A percentile compares a stretch with the other conserved stretches of the same genome.
Conservation (phyloP, 2,888 invertebrate genomes). For the Erebia ligea region DNA sequence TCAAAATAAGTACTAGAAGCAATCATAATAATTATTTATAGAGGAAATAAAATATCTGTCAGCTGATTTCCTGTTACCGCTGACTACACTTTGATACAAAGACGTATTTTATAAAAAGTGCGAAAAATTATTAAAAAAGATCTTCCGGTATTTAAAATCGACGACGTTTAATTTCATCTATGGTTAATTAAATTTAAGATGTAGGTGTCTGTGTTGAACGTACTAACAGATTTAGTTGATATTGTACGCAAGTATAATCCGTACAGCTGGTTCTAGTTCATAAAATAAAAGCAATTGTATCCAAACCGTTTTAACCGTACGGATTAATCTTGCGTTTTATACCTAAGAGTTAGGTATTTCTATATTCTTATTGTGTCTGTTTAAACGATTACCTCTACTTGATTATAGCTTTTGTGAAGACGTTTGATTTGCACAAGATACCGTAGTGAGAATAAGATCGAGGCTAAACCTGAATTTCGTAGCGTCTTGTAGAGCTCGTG, state of each 20-base stretch:
- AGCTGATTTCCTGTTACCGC: conserved; percentile 75
- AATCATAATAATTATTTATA: conserved; percentile 68
- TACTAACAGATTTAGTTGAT: conserved; percentile 80
- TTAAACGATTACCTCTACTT: conserved; percentile 78
- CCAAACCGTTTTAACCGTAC: conserved; percentile 23
- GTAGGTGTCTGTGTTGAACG: conserved; percentile 80
- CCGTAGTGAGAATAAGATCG: conserved; percentile 70
- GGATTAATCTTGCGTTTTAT: conserved; percentile 37
- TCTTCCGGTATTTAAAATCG: conserved; percentile 77
- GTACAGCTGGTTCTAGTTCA: conserved; percentile 24
- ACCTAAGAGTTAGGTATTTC: conserved; percentile 76
- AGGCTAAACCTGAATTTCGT: conserved; percentile 56
- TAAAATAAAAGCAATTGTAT: conserved; percentile 36
- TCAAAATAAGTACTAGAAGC: conserved; percentile 77
- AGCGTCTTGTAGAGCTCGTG: conserved; percentile 33
- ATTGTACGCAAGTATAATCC: conserved; percentile 52
- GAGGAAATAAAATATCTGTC: conserved; percentile 55
- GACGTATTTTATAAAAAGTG: conserved; percentile 80
- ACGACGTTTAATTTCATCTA: conserved; percentile 77
- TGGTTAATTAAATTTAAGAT: conserved; percentile 79
- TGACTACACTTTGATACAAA: conserved; percentile 81
- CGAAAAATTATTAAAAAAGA: conserved; percentile 62
- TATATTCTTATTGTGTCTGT: conserved; percentile 81
- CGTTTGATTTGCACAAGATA: conserved; percentile 79
- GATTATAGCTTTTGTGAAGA: conserved; percentile 79